Conservation (phyloP, 2,797 vertebrate genomes). For the Poeciliopsis turneri region DNA sequence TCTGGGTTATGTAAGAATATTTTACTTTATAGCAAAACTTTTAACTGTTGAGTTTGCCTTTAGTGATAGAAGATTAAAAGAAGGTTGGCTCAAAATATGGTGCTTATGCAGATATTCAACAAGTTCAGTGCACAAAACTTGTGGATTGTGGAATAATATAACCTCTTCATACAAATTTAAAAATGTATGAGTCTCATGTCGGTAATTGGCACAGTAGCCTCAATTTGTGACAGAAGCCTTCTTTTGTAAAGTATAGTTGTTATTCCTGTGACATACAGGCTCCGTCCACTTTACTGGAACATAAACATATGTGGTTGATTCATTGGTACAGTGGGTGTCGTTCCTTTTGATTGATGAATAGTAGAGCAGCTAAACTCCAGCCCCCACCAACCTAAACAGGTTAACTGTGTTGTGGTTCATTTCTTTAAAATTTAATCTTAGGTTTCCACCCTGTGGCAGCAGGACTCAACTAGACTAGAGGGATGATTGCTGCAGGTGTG, state of each 20-base stretch:
- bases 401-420: no score
- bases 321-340: neutral
- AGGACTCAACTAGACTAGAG: no score
- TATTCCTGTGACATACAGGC: neutral
- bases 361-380: neutral
- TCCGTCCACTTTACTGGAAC: neutral
- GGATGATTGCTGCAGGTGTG: no score
- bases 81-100: neutral
- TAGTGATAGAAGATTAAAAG: neutral
- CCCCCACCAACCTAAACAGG: neutral
- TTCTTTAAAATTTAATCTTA: no score
- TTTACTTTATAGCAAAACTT: neutral
- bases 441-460: no score
- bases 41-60: neutral
- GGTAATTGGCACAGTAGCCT: neutral
- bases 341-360: neutral
- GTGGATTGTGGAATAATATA: neutral
- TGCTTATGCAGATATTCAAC: neutral
- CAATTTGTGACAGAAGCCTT: neutral
- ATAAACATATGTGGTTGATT: conserved; percentile 3
- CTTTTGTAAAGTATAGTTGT: neutral
- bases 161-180: neutral
- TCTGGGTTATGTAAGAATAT: neutral
- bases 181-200: neutral
- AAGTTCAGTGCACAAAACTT: neutral